Conservation (phyloP, 2,797 vertebrate species). For the Neosilurus hyrtlii region DNA sequence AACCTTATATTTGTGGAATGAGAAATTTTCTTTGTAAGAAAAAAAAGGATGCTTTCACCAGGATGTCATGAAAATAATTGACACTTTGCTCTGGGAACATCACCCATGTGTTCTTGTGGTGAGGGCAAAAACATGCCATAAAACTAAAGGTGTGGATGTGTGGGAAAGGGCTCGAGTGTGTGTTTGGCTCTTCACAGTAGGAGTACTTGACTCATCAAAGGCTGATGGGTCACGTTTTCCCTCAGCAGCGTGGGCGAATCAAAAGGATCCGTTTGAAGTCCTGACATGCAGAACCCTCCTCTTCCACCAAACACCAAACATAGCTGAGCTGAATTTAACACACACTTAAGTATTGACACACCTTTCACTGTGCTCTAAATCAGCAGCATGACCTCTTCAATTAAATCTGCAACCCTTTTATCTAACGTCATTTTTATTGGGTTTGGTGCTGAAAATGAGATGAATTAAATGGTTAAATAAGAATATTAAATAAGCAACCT, state of each 20-base stretch:
- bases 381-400: not conserved
- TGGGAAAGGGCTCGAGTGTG: conserved; percentile 12
- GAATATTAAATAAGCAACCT: not conserved
- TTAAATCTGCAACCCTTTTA: not conserved
- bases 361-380: not conserved
- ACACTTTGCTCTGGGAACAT: not conserved
- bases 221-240: conserved; percentile 34
- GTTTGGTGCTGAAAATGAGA: not conserved
- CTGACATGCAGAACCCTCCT: conserved; percentile 29
- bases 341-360: not conserved
- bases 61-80: not conserved
- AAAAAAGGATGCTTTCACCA: not conserved
- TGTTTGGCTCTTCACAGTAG: conserved; percentile 26
- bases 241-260: conserved; percentile 33
- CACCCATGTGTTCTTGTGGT: conserved; percentile 7
- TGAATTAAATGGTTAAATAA: not conserved
- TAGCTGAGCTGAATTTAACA: conserved; percentile 18
- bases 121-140: not conserved
- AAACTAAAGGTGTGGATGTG: not conserved
- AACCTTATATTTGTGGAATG: not conserved
- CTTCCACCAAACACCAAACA: conserved; percentile 39
- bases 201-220: conserved; percentile 47
- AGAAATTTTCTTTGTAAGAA: not conserved
- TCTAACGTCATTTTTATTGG: not conserved
- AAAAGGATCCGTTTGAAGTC: conserved; percentile 43